These are phyloP conservation scores for Drosophila paulistorum DNA, from an alignment of 1,140 invertebrate species.

Conservation along the genomic window DNA sequence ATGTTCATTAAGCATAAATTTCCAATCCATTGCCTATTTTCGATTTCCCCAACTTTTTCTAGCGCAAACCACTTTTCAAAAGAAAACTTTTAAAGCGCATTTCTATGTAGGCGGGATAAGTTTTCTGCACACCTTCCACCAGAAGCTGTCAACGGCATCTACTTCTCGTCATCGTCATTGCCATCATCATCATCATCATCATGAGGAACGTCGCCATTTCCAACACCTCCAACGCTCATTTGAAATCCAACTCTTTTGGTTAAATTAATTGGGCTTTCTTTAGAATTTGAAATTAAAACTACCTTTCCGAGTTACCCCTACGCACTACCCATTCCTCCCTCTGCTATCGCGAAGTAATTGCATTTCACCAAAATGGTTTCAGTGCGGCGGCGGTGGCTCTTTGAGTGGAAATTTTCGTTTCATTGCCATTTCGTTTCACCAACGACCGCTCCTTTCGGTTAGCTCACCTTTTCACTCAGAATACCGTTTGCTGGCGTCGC, in stretches of 20 bases:
- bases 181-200: slow-evolving; percentile 20
- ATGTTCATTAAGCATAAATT: not conserved
- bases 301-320: slow-evolving; percentile 13
- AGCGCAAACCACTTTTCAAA: slow-evolving; percentile 2
- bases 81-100: slow-evolving; percentile 6
- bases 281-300: slow-evolving; percentile 72
- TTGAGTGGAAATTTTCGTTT: slow-evolving; percentile 38
- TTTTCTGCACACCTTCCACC: slow-evolving; percentile 19
- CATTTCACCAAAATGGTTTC: not conserved
- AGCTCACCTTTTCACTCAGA: slow-evolving; percentile 60
- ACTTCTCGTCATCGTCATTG: slow-evolving; percentile 28
- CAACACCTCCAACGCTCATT: slow-evolving; percentile 28
- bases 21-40: slow-evolving; percentile 12
- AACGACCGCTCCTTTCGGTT: slow-evolving; percentile 46
- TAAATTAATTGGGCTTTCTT: slow-evolving; percentile 76
- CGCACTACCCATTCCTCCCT: not conserved
- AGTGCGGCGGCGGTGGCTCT: not conserved
- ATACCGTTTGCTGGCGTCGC: slow-evolving; percentile 69
- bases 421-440: slow-evolving; percentile 50
- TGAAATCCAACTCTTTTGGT: slow-evolving; percentile 60
- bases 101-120: slow-evolving; percentile 2
- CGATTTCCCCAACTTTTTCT: not conserved
- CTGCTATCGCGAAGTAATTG: not conserved
- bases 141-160: slow-evolving; percentile 45
- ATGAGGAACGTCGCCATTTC: not conserved